A percentile compares a stretch with the other conserved stretches of the same genome.
These are phyloP conservation scores for Tachina fera DNA, from an alignment of 2,888 invertebrate species.

Conservation along the genomic window DNA sequence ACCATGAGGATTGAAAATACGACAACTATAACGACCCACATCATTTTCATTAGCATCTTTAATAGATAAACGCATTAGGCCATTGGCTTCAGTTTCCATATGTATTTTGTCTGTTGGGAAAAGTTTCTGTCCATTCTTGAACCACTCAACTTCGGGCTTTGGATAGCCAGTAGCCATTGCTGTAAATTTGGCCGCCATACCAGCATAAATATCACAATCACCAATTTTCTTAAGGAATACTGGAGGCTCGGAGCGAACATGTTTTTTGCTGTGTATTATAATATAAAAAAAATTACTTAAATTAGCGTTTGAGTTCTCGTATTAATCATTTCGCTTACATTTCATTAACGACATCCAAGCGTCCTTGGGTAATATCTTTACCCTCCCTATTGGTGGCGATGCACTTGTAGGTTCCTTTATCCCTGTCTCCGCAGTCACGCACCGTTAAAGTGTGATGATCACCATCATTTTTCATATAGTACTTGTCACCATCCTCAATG, in stretches of 20 bases:
- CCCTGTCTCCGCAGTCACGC: constrained; percentile 86
- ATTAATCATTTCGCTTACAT: constrained; percentile 85
- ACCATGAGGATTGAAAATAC: constrained; percentile 93
- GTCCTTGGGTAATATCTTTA: constrained; percentile 89
- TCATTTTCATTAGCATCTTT: constrained; percentile 91
- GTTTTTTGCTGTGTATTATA: constrained; percentile 85
- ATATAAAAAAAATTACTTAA: not conserved
- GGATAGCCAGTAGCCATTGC: constrained; percentile 94
- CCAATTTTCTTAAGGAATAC: constrained; percentile 95
- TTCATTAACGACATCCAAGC: constrained; percentile 90
- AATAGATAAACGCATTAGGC: constrained; percentile 92
- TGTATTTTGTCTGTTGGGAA: constrained; percentile 92
- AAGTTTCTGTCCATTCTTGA: constrained; percentile 90
- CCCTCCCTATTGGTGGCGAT: constrained; percentile 92
- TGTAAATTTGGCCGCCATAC: constrained; percentile 96
- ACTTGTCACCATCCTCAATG: constrained; percentile 88
- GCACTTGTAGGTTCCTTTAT: constrained; percentile 90
- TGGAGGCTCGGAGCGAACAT: constrained; percentile 91
- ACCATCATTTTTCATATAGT: constrained; percentile 89
- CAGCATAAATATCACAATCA: constrained; percentile 92
- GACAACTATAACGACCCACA: constrained; percentile 92
- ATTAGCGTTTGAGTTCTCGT: not conserved
- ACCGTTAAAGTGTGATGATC: constrained; percentile 91
- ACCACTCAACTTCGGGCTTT: constrained; percentile 94
- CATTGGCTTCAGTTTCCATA: constrained; percentile 89